Percentiles rank a stretch among this genome's conserved stretches.
Conservation (phyloP, 2,113 vertebrate species). For the Lepus europaeus region DNA sequence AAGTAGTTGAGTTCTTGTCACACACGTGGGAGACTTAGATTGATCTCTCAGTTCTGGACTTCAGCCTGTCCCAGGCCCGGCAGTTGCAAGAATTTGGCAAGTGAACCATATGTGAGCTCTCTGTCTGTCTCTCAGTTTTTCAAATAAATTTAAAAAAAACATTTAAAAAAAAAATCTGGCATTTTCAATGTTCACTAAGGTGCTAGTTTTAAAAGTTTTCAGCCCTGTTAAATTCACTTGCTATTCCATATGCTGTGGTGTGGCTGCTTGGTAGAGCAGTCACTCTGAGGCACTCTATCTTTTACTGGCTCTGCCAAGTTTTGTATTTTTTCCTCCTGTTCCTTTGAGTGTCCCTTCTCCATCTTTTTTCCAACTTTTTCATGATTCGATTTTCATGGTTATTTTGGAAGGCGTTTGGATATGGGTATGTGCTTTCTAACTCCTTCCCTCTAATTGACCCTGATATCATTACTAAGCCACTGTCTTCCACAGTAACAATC, state of each 20-base stretch:
- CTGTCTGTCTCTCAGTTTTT: too few relatives aligned
- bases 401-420: background rate
- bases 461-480: background rate
- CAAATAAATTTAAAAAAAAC: too few relatives aligned
- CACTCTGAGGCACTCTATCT: background rate
- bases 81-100: too few relatives aligned
- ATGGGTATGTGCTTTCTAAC: constrained; percentile 5
- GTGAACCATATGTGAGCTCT: too few relatives aligned
- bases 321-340: background rate
- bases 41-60: too few relatives aligned
- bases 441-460: background rate
- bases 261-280: background rate
- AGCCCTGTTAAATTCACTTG: background rate
- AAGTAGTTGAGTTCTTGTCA: too few relatives aligned
- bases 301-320: background rate
- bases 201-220: background rate
- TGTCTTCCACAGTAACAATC: background rate
- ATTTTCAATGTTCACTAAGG: background rate
- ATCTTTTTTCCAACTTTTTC: background rate
- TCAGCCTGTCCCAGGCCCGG: too few relatives aligned
- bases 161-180: too few relatives aligned
- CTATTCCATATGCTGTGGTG: background rate
- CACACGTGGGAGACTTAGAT: too few relatives aligned
- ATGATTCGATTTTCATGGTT: background rate
- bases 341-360: background rate